Conservation (phyloP, 1,140 invertebrate species). For the Heliconius hewitsoni region DNA sequence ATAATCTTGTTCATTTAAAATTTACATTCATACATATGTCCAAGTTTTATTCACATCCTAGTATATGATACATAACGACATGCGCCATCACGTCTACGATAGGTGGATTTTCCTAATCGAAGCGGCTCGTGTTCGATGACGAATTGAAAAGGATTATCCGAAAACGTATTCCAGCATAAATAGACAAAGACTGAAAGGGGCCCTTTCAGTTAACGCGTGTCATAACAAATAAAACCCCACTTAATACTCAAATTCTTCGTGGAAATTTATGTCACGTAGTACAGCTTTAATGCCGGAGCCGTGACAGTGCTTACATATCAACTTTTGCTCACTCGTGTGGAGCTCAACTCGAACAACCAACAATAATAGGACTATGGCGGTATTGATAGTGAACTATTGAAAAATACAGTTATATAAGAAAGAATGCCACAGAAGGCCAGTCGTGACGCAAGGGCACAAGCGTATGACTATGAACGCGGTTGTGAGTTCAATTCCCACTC, state of each 20-base stretch:
- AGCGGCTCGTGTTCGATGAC: constrained; percentile 30
- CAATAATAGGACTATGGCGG: constrained; percentile 7
- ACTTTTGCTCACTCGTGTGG: constrained; percentile 27
- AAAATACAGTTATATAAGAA: neutral
- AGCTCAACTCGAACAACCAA: constrained; percentile 24
- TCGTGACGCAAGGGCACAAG: too few species aligned
- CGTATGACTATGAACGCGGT: too few species aligned
- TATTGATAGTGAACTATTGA: constrained; percentile 8
- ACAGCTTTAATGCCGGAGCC: constrained; percentile 72
- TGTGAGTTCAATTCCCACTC: too few species aligned
- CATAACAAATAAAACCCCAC: constrained; percentile 76
- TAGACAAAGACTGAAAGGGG: constrained; percentile 50
- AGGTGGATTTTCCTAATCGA: constrained; percentile 23
- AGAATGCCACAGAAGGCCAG: too few species aligned
- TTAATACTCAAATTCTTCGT: constrained; percentile 73
- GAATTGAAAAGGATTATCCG: constrained; percentile 44
- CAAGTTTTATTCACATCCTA: neutral
- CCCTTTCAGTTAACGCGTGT: constrained; percentile 56
- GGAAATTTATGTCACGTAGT: constrained; percentile 75
- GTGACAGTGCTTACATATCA: constrained; percentile 67
- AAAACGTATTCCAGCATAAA: constrained; percentile 56
- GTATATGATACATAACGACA: constrained; percentile 18
- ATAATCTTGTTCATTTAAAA: neutral
- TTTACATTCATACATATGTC: neutral
- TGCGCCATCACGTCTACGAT: constrained; percentile 26